Evolutionary conservation across 2,113 vertebrate genomes (phyloP).

Genomic region (Dicrurus megarhynchus): DNA sequence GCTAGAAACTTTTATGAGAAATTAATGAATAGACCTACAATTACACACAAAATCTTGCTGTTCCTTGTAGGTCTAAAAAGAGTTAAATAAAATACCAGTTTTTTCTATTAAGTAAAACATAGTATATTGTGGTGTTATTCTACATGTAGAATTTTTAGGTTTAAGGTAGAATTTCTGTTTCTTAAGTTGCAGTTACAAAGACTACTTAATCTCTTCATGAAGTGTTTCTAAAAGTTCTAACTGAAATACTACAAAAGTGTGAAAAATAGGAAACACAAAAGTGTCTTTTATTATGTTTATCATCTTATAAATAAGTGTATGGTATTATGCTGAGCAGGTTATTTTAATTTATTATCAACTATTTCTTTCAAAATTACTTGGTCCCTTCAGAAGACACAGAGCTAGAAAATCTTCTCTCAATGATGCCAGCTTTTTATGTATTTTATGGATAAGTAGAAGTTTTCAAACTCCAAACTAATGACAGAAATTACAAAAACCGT

Average conservation of each 20-base stretch:
- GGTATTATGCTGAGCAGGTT: background rate
- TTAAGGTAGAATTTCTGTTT: background rate
- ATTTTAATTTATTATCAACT: background rate
- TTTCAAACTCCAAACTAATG: background rate
- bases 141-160: background rate
- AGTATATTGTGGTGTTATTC: background rate
- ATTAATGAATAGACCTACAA: background rate
- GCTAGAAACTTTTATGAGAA: background rate
- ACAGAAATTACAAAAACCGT: background rate
- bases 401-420: background rate
- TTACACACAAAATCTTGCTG: background rate
- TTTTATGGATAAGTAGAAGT: background rate
- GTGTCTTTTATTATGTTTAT: background rate
- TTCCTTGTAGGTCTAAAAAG: background rate
- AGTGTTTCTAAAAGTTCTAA: background rate
- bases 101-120: background rate
- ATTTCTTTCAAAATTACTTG: background rate
- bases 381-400: background rate
- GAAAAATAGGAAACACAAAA: background rate
- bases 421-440: background rate
- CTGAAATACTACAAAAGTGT: background rate
- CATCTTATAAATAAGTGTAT: background rate
- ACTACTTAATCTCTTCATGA: background rate
- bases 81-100: background rate
- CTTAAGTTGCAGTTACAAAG: background rate